These are phyloP conservation scores for Eugnorisma glareosa DNA, from an alignment of 2,888 invertebrate species.

Conservation along the genomic window DNA sequence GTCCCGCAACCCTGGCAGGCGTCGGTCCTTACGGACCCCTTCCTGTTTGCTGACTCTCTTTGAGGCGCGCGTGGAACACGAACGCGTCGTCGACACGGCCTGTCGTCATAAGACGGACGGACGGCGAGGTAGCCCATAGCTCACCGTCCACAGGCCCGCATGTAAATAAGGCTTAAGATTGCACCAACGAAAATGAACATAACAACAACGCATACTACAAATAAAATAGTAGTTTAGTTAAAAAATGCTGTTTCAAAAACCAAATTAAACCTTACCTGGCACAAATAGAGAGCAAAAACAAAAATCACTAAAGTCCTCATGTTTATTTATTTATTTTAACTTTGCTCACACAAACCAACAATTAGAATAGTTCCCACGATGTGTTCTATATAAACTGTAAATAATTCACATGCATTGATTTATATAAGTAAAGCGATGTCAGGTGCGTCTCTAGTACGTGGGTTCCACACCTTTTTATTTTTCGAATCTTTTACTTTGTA, in stretches of 20 bases:
- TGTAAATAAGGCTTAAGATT: background rate
- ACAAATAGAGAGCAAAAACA: slow-evolving; percentile 53
- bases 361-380: slow-evolving; percentile 23
- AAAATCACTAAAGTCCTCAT: slow-evolving; percentile 50
- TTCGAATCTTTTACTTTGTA: background rate
- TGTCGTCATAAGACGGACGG: no score
- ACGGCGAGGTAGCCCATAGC: no score
- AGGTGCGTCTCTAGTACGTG: background rate
- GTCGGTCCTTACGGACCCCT: no score
- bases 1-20: no score
- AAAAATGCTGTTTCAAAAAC: background rate
- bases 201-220: background rate
- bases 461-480: slow-evolving; percentile 38
- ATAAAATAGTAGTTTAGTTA: no score
- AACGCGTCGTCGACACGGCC: no score
- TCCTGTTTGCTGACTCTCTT: no score
- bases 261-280: slow-evolving; percentile 60
- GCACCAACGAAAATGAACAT: background rate
- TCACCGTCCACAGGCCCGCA: no score
- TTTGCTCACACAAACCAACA: background rate
- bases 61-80: no score
- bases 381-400: slow-evolving; percentile 23
- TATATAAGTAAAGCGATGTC: slow-evolving; percentile 28
- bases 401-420: slow-evolving; percentile 3
- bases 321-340: slow-evolving; percentile 14